Percentiles rank a stretch among this genome's conserved stretches.
Evolutionary conservation across 92 coral and sea anemone genomes (phyloP).

Genomic region (Epizoanthus illoricatus): DNA sequence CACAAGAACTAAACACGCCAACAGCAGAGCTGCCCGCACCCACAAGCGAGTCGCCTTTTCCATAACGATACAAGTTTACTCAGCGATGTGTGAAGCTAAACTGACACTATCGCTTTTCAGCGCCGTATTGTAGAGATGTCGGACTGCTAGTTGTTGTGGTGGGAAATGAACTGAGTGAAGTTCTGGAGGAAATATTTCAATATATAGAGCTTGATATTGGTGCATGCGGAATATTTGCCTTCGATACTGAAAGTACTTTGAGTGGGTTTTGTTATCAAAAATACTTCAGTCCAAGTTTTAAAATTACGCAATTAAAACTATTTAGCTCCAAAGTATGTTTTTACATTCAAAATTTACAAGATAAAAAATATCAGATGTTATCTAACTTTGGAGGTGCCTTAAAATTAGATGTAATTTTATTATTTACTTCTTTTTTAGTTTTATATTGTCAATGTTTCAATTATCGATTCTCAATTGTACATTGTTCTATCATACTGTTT

Average conservation of each 20-base stretch:
- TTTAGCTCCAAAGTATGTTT: too few species aligned
- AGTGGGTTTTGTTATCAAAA: not conserved
- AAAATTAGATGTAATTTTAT: too few species aligned
- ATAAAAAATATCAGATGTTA: too few species aligned
- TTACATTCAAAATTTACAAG: too few species aligned
- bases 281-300: not conserved
- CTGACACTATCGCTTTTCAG: not conserved
- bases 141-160: not conserved
- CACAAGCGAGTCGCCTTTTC: not conserved
- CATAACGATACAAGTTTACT: not conserved
- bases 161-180: not conserved
- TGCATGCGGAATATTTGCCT: not conserved
- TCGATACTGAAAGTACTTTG: not conserved
- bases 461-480: too few species aligned
- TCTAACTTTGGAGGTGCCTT: too few species aligned
- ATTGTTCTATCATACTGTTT: too few species aligned
- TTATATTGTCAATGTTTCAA: too few species aligned
- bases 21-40: not conserved
- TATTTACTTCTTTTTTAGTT: too few species aligned
- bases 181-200: not conserved
- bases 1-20: not conserved
- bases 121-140: too few species aligned
- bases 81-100: not conserved
- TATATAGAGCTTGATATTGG: constrained; percentile 6
- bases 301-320: constrained; percentile 5